Evolutionary conservation across 2,797 vertebrate species (phyloP), one percentile per base, ranked within the genome.

Genomic region (Clarias laeviceps): DNA sequence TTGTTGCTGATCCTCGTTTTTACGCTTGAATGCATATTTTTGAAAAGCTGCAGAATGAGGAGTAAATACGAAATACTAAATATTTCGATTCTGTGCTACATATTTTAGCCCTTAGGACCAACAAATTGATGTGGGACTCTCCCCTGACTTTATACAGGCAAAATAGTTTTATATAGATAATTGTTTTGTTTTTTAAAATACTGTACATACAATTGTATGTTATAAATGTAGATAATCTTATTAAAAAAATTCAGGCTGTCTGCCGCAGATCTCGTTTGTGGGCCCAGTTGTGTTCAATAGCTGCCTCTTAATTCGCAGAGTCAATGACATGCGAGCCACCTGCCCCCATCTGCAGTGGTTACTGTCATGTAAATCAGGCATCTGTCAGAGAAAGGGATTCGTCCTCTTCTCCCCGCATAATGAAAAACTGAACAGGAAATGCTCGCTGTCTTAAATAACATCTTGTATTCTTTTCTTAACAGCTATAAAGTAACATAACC

Each of bases 311-410:
- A 82, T 72, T 79, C 18, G 72, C 8, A 18, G 62, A 82, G 40
- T 78, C 59, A 70, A n/a, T 45, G 15, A 32, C 59, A 82, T 29
- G 17, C 32, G 72, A 50, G 32, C 69, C 84, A 90, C 80, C 84
- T 86, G 84, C 70, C 37, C 73, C 74, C 61, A 45, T 70, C 32
- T 82, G 78, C 79, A 78, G 59, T 27, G 40, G 45, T 62, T 37
- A 86, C 61, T 86, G 81, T 87, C 69, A 82, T 87, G 76, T 82
- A 87, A 88, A 89, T 89, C 59, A 83, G 85, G 70, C 84, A 84
- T 88, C 85, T 90, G 87, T 80, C 86, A 54, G 74, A 54, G 15
- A 61, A 27, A 20, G 29, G 45, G 7, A 27, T 79, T 40, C 29
- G 8, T 69, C 29, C 45, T 80, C 18, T 32, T 76, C 59, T 20